Conservation (phyloP, 2,888 invertebrate species). For the Lochmaea capreae region DNA sequence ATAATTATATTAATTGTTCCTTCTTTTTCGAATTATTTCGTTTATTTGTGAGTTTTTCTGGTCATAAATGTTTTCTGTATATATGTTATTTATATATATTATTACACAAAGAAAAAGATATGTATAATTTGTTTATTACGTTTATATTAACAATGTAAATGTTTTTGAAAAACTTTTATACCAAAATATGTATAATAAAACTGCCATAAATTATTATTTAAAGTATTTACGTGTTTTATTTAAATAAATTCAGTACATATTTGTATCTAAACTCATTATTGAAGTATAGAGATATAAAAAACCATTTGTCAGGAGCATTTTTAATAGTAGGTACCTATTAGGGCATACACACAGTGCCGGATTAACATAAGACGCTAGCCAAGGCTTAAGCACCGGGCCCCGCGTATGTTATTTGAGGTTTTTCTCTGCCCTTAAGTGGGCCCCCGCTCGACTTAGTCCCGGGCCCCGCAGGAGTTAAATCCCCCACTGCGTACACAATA, state of each 20-base stretch:
- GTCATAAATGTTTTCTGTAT: conserved; percentile 62
- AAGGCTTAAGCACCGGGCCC: no score
- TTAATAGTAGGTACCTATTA: no score
- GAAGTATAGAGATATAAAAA: neutral
- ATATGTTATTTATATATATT: conserved; percentile 62
- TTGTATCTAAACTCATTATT: no score
- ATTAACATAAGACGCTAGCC: no score
- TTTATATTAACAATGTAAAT: conserved; percentile 59
- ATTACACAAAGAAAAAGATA: conserved; percentile 54
- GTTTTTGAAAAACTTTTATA: conserved; percentile 63
- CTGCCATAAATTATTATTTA: conserved; percentile 59
- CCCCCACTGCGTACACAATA: no score
- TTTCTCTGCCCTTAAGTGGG: no score
- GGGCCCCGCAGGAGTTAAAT: no score
- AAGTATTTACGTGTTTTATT: conserved; percentile 10
- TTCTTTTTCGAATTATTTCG: conserved; percentile 55
- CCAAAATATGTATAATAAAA: conserved; percentile 57
- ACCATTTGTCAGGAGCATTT: no score
- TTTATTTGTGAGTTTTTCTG: conserved; percentile 64
- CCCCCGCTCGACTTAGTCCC: no score
- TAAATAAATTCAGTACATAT: neutral
- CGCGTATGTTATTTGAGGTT: no score
- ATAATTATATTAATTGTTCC: conserved; percentile 50
- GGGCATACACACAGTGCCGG: no score
- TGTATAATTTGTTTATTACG: conserved; percentile 60